phyloP scores from a whole-genome alignment of 2,888 invertebrate genomes.

The Heliconius charithonia region DNA sequence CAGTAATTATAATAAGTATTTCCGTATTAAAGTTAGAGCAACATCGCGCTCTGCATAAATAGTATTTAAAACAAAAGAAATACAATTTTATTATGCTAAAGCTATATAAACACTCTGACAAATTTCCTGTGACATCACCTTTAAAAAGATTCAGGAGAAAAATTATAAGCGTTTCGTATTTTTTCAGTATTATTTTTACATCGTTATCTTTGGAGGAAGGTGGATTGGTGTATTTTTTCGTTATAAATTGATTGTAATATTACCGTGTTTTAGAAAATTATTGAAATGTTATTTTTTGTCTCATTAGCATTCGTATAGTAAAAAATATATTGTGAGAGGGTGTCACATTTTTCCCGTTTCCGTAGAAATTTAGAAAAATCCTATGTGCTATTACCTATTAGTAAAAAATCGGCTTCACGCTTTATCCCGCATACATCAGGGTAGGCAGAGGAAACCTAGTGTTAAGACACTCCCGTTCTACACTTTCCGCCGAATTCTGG shows the following conservation, averaged over 20 bases:
- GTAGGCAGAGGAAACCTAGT: too few relatives aligned
- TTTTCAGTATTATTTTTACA: conserved; percentile 20
- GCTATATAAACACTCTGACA: background rate
- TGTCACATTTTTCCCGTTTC: background rate
- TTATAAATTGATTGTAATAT: conserved; percentile 20
- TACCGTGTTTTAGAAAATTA: background rate
- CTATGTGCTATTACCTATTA: too few relatives aligned
- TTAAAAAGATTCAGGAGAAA: conserved; percentile 8
- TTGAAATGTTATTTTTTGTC: background rate
- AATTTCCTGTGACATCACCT: conserved; percentile 17
- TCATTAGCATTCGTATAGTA: too few relatives aligned
- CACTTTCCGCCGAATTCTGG: too few relatives aligned
- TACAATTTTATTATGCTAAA: background rate
- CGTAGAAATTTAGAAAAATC: too few relatives aligned
- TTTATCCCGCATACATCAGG: too few relatives aligned
- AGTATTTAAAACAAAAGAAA: background rate
- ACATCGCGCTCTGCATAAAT: too few relatives aligned
- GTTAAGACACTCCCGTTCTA: too few relatives aligned
- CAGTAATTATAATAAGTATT: too few relatives aligned
- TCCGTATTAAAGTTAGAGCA: too few relatives aligned
- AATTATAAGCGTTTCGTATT: conserved; percentile 16
- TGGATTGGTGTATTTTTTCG: conserved; percentile 6
- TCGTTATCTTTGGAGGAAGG: conserved; percentile 17
- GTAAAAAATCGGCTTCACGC: too few relatives aligned
- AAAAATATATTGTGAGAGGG: background rate